Evolutionary conservation across 2,797 vertebrate genomes (phyloP), one percentile per base, ranked within the genome.

Genomic region (Sebastes nivosus): DNA sequence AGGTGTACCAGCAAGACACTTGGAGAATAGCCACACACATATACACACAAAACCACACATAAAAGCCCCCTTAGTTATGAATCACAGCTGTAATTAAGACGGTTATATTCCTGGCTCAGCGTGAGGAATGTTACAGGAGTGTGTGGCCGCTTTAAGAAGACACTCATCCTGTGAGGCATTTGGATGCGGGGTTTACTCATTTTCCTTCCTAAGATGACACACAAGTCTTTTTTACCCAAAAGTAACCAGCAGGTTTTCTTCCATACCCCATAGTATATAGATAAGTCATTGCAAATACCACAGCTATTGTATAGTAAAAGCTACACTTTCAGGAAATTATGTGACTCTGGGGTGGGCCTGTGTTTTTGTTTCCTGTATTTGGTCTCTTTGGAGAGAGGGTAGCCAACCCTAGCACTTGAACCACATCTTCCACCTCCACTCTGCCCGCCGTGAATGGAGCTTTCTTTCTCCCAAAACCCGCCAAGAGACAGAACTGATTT

Each of bases 21-120:
- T 83, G 55, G 68, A 79, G 79, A 79, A 54, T 10, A 75, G 81
- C 84, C 80, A 64, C 78, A 73, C 70, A 86, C n/a, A 69, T 14
- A 63, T 14, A 63, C 77, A 75, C 67, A 75, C 6, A 32, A 29
- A 81, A 55, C 58, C 78, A 72, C 83, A 81, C 81, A 83, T 73
- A 79, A 86, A 87, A 78, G 60, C 79, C 57, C 67, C 24, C 14
- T 72, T 57, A 71, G 83, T 78, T 85, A 83, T 92, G 89, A 91
- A 88, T 93, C 90, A 92, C 74, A 83, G 86, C 87, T 91, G 90
- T 89, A 90, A 93, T 92, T 91, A 93, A 91, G 70, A 82, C 22
- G 7, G 78, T 79, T 84, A 70, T 86, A 87, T 88, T 90, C 83
- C 72, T 72, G 75, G 81, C 89, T 89, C 77, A 67, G 81, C 66